A percentile compares a stretch with the other conserved stretches of the same genome.
Evolutionary conservation across 1,140 invertebrate species (phyloP).

Genomic region (Heterodera carotae): DNA sequence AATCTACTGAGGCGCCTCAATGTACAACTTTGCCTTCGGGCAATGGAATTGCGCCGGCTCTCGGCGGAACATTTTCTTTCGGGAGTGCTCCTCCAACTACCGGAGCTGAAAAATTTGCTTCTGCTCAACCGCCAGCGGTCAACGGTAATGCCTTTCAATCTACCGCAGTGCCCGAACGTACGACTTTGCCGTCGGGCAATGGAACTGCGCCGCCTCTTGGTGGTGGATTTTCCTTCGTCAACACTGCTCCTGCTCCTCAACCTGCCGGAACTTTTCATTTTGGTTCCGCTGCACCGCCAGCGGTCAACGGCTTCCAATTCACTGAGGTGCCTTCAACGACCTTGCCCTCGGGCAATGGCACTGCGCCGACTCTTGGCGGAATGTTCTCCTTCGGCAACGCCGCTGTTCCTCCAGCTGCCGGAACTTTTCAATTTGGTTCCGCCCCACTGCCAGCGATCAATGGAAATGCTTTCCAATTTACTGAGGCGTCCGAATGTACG

Average conservation of each 20-base stretch:
- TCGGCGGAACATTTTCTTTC: background rate
- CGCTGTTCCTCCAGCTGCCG: background rate
- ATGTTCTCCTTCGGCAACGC: no score
- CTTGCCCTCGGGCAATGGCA: no score
- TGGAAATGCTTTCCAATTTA: background rate
- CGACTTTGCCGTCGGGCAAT: no score
- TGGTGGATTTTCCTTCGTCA: background rate
- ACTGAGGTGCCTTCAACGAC: no score
- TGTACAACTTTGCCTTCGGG: no score
- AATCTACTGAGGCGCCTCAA: no score
- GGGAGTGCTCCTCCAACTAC: background rate
- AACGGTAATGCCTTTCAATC: background rate
- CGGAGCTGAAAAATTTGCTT: conserved; percentile 7
- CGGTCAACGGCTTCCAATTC: no score
- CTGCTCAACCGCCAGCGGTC: background rate
- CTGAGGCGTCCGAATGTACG: conserved; percentile 1
- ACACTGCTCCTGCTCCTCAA: no score
- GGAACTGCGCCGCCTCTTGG: no score
- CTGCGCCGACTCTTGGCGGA: no score
- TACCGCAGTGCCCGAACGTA: background rate
- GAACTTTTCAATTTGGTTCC: background rate
- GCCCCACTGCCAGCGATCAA: background rate
- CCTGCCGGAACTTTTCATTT: no score
- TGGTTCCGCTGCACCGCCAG: no score
- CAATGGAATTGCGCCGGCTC: background rate